These are phyloP conservation scores for Mesorhabditis spiculigera DNA, from an alignment of 2,888 invertebrate species.

Conservation along the genomic window DNA sequence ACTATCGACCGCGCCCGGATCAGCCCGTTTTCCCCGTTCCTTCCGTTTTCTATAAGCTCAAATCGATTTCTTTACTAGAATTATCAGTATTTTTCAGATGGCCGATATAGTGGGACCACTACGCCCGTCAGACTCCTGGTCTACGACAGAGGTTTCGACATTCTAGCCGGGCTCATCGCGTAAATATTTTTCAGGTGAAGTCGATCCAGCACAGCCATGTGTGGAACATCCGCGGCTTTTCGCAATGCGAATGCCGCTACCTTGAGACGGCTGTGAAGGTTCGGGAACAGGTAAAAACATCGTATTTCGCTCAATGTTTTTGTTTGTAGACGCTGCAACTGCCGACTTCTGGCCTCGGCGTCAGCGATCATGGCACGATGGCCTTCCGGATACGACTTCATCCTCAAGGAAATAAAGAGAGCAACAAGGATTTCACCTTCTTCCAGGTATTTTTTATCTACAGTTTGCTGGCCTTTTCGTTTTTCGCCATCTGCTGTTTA, in stretches of 20 bases:
- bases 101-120: conserved; percentile 23
- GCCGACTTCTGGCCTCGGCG: background rate
- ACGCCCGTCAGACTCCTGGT: conserved; percentile 42
- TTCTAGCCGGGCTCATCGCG: background rate
- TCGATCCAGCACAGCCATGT: conserved; percentile 46
- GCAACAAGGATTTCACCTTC: conserved; percentile 58
- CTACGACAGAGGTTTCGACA: conserved; percentile 44
- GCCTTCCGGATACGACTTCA: conserved; percentile 56
- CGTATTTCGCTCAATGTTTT: background rate
- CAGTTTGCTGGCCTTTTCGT: background rate
- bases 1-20: too few species aligned
- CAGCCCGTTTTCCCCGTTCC: too few species aligned
- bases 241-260: conserved; percentile 56
- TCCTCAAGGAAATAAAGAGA: conserved; percentile 59
- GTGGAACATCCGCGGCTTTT: conserved; percentile 56
- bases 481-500: background rate
- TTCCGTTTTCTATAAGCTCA: too few species aligned
- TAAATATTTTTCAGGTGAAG: conserved; percentile 18
- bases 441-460: conserved; percentile 46
- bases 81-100: conserved; percentile 16
- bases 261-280: conserved; percentile 55
- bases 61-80: background rate
- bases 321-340: background rate
- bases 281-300: conserved; percentile 22
- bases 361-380: conserved; percentile 14